Conservation (phyloP, 2,888 invertebrate genomes). For the Thera britannica region DNA sequence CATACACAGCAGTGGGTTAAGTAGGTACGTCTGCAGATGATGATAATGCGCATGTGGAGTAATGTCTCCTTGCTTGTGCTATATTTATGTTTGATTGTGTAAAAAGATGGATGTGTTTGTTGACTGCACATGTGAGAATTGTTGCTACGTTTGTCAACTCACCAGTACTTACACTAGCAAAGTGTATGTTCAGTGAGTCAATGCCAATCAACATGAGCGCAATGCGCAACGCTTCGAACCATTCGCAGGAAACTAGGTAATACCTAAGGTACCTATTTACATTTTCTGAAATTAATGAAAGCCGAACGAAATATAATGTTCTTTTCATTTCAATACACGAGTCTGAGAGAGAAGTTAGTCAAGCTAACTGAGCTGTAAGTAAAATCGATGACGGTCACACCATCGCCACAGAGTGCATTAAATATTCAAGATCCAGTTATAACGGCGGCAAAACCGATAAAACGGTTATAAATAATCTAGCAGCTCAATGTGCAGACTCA, state of each 20-base stretch:
- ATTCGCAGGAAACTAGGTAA: too few species aligned
- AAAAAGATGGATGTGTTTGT: not conserved
- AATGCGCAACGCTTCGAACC: not conserved
- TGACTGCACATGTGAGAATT: slow-evolving; percentile 18
- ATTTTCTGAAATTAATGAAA: too few species aligned
- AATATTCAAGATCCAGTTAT: slow-evolving; percentile 15
- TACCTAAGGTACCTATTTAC: too few species aligned
- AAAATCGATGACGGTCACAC: slow-evolving; percentile 20
- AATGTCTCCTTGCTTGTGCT: not conserved
- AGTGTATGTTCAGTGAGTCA: slow-evolving; percentile 10
- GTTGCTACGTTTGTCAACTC: slow-evolving; percentile 12
- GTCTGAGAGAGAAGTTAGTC: not conserved
- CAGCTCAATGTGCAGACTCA: not conserved
- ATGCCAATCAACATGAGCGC: not conserved
- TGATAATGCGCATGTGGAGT: not conserved
- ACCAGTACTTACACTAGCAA: not conserved
- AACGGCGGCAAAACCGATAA: not conserved
- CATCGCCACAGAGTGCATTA: slow-evolving; percentile 12
- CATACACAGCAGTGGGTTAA: too few species aligned
- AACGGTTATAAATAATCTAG: slow-evolving; percentile 6
- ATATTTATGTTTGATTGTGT: not conserved
- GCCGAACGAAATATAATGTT: not conserved
- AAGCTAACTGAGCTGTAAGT: slow-evolving; percentile 2
- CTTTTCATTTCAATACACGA: not conserved
- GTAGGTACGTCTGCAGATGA: too few species aligned